Evolutionary conservation across 1,140 invertebrate genomes (phyloP).

Genomic region (Campoletis sonorensis): DNA sequence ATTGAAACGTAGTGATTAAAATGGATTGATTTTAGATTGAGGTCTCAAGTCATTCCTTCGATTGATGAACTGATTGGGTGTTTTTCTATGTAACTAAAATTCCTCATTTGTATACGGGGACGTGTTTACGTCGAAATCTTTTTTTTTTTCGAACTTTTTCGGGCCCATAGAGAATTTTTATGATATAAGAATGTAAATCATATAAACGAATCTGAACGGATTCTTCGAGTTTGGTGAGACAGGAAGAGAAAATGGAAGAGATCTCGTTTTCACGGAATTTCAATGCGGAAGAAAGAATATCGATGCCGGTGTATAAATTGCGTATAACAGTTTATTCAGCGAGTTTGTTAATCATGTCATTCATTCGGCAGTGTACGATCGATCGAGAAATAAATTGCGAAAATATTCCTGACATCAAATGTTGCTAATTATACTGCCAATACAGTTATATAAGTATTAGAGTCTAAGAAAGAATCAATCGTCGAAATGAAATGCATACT

Average conservation of each 20-base stretch:
- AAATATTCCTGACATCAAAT: neutral
- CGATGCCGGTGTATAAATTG: neutral
- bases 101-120: no score
- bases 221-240: neutral
- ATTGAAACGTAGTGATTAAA: no score
- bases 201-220: neutral
- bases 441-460: neutral
- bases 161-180: neutral
- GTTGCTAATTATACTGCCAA: neutral
- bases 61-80: no score
- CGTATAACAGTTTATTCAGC: neutral
- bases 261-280: conserved; percentile 10
- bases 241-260: conserved; percentile 8
- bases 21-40: no score
- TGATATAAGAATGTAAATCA: neutral
- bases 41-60: no score
- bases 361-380: neutral
- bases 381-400: neutral
- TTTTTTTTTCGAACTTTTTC: neutral
- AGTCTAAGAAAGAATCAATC: neutral
- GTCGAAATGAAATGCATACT: neutral
- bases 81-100: no score
- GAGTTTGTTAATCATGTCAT: neutral
- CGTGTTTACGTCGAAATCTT: neutral
- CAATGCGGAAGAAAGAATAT: conserved; percentile 11